Conservation (phyloP, 2,888 invertebrate genomes). For the Leucania comma region DNA sequence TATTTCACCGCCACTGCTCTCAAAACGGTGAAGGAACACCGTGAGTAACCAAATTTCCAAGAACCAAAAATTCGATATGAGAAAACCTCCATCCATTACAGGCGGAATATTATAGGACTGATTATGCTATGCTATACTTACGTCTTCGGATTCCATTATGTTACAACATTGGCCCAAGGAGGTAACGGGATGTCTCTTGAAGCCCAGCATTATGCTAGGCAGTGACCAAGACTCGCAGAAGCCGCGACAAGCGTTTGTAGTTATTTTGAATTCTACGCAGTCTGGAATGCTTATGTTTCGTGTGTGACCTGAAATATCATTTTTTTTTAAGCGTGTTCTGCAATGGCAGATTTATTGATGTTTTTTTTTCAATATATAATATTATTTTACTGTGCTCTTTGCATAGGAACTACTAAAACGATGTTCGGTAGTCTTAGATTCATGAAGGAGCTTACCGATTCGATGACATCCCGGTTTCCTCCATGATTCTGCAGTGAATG, state of each 20-base stretch:
- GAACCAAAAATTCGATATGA: too few species aligned
- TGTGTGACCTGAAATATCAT: slow-evolving; percentile 92
- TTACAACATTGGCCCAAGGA: slow-evolving; percentile 97
- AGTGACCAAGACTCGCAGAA: slow-evolving; percentile 97
- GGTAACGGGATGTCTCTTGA: slow-evolving; percentile 92
- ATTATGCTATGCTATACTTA: slow-evolving; percentile 79
- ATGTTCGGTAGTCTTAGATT: neutral
- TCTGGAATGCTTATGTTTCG: slow-evolving; percentile 95
- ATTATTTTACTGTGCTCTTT: neutral
- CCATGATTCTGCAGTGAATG: slow-evolving; percentile 90
- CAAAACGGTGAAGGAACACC: too few species aligned
- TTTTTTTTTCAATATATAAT: neutral
- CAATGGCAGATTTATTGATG: neutral
- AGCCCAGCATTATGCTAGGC: slow-evolving; percentile 92
- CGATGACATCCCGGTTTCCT: slow-evolving; percentile 95
- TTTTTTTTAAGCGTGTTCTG: neutral
- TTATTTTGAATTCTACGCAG: slow-evolving; percentile 96
- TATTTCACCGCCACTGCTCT: too few species aligned
- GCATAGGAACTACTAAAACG: neutral
- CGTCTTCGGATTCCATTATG: slow-evolving; percentile 97
- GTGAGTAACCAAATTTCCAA: too few species aligned
- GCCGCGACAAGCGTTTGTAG: slow-evolving; percentile 96
- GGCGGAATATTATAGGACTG: too few species aligned
- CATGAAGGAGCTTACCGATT: slow-evolving; percentile 91
- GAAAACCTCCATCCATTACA: too few species aligned